These are phyloP conservation scores for Phoronis australis DNA, from an alignment of 2,888 invertebrate genomes.

Conservation along the genomic window DNA sequence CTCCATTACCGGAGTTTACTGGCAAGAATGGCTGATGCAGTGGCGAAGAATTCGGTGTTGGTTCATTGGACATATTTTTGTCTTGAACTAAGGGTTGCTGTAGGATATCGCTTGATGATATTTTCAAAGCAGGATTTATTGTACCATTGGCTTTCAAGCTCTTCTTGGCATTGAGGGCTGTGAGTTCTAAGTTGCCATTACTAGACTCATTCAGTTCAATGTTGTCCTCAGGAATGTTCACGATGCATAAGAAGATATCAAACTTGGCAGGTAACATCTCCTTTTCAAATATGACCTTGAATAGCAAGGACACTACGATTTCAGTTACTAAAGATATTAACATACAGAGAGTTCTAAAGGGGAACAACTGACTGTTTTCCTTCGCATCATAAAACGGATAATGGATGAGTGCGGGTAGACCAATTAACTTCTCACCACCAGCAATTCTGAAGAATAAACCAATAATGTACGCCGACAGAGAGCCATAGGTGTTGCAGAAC, in stretches of 20 bases:
- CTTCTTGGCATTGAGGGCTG: not conserved
- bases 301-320: slow-evolving; percentile 27
- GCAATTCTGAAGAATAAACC: slow-evolving; percentile 25
- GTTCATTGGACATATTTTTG: not conserved
- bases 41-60: not conserved
- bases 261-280: not conserved
- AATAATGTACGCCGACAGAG: slow-evolving; percentile 58
- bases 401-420: slow-evolving; percentile 22
- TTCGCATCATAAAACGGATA: slow-evolving; percentile 27
- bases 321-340: slow-evolving; percentile 54
- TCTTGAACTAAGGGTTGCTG: no score
- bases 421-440: slow-evolving; percentile 28
- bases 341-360: slow-evolving; percentile 94
- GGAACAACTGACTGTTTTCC: slow-evolving; percentile 69
- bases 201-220: not conserved
- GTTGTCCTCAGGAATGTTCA: not conserved
- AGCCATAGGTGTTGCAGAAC: slow-evolving; percentile 93
- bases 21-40: no score
- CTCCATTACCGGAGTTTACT: no score
- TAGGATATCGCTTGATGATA: not conserved
- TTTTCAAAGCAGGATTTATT: not conserved
- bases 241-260: not conserved
- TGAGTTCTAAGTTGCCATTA: not conserved
- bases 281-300: not conserved
- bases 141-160: not conserved